Evolutionary conservation across 2,797 vertebrate genomes (phyloP).

Genomic region (Eidolon dupreanum): DNA sequence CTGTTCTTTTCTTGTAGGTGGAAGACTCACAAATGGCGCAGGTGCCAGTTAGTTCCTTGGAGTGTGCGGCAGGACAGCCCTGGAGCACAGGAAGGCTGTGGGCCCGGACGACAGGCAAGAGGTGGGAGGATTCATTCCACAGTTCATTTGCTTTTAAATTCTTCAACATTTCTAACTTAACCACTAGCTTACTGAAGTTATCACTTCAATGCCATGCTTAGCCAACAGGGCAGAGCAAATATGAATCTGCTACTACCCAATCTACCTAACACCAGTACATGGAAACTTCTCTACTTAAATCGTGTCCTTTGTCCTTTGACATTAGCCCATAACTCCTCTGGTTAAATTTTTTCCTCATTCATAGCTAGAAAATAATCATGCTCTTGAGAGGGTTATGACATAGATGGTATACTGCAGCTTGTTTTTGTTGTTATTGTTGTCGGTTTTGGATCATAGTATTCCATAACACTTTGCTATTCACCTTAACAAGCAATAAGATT

Average conservation of each 20-base stretch:
- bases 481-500: neutral
- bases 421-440: neutral
- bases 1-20: conserved; percentile 87
- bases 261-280: neutral
- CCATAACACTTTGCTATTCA: neutral
- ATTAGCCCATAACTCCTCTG: neutral
- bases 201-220: neutral
- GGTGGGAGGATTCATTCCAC: conserved; percentile 84
- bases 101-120: conserved; percentile 96
- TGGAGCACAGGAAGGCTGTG: conserved; percentile 94
- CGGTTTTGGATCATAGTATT: neutral
- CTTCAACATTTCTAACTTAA: neutral
- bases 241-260: neutral
- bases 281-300: neutral
- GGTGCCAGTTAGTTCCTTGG: conserved; percentile 97
- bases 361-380: neutral
- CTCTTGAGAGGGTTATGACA: neutral
- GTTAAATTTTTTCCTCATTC: neutral
- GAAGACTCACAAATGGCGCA: conserved; percentile 98
- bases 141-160: neutral
- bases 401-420: neutral
- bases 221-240: neutral
- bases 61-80: conserved; percentile 91
- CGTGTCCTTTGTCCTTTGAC: neutral
- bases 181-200: neutral